Base-by-base conservation (phyloP, 2,888 invertebrate genomes). In the Nectonema munidae region DNA sequence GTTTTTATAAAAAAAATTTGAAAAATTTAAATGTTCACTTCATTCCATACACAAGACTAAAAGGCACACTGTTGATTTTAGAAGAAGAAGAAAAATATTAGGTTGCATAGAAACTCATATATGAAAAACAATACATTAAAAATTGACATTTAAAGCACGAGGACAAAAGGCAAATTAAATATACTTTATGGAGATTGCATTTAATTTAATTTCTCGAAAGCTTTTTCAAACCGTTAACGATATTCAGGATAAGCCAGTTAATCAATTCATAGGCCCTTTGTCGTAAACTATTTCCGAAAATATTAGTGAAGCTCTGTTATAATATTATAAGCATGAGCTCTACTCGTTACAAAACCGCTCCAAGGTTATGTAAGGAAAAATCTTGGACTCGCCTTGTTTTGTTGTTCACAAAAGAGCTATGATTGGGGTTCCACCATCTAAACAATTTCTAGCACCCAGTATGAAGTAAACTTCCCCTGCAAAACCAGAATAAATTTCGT, bases 401-500 rank as follows among this genome's bases (percentile, higher is more conserved):
- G 63, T 59, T 3, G 71, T 70, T 1, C 79, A 76, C 4, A 73
- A 69, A 50, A 83, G 64, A 2, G 81, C 79, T 46, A 83, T 71
- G 50, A 83, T 77, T 3, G 81, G 74, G 53, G 74, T 77, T 17
- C 81, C 83, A 0, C 77, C 77, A 55, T 83, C 81, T 2, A 65
- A 51, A 2, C 70, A 64, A 50, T 75, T 69, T 0, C 72, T 75
- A 2, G 81, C 72, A 17, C 81, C 83, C 40, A 77, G 65, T 45
- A 79, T 71, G 54, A 83, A 83, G 58, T 83, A 81, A 25, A 79
- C 70, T 52, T 83, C 81, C 0, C 79, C 79, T 9, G 81, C 81
- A 54, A 79, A 76, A 5, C 66, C 67, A 30, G 68, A 68, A 49
- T 64, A 67, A 58, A 67, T 64, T 40, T 58, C 54, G 43, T 65